Evolutionary conservation across 23 tunicate species (phyloP).

Genomic region (Aplidium turbinatum): DNA sequence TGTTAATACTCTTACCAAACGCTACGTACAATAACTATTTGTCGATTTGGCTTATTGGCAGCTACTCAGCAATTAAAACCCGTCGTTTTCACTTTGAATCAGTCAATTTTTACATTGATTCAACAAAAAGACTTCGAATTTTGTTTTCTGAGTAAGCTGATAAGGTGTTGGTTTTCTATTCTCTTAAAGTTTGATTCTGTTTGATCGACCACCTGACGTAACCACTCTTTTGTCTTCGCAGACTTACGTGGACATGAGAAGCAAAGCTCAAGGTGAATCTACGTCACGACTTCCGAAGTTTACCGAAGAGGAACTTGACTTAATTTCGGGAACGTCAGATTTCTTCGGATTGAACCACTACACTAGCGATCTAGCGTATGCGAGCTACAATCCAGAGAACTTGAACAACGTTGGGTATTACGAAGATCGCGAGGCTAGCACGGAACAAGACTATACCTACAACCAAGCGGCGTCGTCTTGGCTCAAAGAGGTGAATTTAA

Average conservation of each 20-base stretch:
- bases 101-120: too few species aligned
- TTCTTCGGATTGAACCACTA: constrained; percentile 94
- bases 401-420: constrained; percentile 40
- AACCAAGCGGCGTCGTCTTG: constrained; percentile 83
- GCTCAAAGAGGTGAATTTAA: constrained; percentile 67
- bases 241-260: constrained; percentile 61
- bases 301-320: constrained; percentile 56
- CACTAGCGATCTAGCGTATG: constrained; percentile 70
- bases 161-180: too few species aligned
- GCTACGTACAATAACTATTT: too few species aligned
- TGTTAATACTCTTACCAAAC: too few species aligned
- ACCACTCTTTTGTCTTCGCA: constrained; percentile 5
- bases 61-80: too few species aligned
- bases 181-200: too few species aligned
- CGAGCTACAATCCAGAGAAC: constrained; percentile 33
- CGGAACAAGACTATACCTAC: constrained; percentile 72
- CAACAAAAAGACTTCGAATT: too few species aligned
- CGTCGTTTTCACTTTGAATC: too few species aligned
- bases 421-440: constrained; percentile 61
- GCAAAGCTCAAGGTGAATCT: constrained; percentile 62
- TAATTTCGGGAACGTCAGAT: constrained; percentile 67
- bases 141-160: too few species aligned
- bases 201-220: neutral
- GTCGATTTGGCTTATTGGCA: too few species aligned
- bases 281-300: constrained; percentile 72